Base-by-base conservation (phyloP, 2,113 vertebrate species). In the Lasiurus borealis region DNA sequence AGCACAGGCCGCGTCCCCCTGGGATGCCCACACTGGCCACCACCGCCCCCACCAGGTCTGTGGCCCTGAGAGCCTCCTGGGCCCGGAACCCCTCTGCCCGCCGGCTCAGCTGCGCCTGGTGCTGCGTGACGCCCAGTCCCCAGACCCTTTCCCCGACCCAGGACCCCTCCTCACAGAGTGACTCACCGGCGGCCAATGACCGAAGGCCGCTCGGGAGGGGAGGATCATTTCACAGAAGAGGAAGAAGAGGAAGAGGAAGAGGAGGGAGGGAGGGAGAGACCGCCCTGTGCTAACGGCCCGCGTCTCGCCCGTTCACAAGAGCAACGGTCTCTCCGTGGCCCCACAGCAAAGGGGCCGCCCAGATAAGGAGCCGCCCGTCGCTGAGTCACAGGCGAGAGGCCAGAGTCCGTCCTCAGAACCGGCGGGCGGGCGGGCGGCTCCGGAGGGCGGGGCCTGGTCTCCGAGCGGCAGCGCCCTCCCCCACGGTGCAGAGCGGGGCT, bases 171-270 rank as follows among this genome's bases (percentile, higher is more conserved):
- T 1, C 23, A 84, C 29, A 10, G 69, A 40, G 16, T 0, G 3
- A 19, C 27, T 16, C 15, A 52, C 16, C 15, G 50, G 50, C 15
- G 15, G 50, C 16, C 15, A 52, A 52, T 16, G 50, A 52, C 50
- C 50, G 50, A 52, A 52, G 54, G 54, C 21, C 0, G 0, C 2
- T 3, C 2, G 29, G 13, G 21, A 40, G 14, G 21, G 13, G 4
- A 48, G 14, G 31, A 2, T 18, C 3, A 15, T 1, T 40, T 3
- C 40, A 27, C 34, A 10, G 34, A 68, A 54, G 3, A 5, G 5
- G 52, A 52, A 5, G 16, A 54, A 18, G 52, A 54, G 16, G 50
- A 52, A 18, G 50, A 50, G 50, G 50, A 52, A 5, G n/a, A n/a
- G n/a, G n/a, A n/a, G n/a, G n/a, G n/a, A n/a, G n/a, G 50, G 16